phyloP scores from a whole-genome alignment of 1,140 invertebrate genomes.

The Drosophila sturtevanti region DNA sequence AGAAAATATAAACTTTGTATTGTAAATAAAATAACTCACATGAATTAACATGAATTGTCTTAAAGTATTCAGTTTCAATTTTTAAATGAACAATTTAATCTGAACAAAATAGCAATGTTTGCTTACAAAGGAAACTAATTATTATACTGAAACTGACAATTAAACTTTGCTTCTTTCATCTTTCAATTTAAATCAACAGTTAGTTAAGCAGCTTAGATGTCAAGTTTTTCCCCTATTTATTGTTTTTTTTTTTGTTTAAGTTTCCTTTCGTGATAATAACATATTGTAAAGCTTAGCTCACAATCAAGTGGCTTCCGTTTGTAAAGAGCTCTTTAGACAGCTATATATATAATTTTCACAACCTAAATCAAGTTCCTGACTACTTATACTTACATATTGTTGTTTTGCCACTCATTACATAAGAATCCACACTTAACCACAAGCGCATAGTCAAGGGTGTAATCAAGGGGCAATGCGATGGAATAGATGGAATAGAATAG shows the following conservation, averaged over 20 bases:
- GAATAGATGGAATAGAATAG: no score
- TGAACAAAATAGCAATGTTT: no score
- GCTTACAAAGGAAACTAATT: no score
- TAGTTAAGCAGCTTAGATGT: conserved; percentile 1
- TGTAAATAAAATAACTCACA: no score
- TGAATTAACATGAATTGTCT: no score
- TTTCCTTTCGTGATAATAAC: conserved; percentile 12
- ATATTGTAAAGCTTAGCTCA: conserved; percentile 22
- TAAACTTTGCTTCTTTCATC: no score
- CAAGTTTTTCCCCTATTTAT: conserved; percentile 3
- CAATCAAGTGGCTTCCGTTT: conserved; percentile 33
- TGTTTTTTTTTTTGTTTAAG: conserved; percentile 14
- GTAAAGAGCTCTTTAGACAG: conserved; percentile 45
- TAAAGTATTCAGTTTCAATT: no score
- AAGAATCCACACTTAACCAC: conserved; percentile 11
- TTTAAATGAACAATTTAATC: no score
- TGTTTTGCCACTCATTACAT: conserved; percentile 32
- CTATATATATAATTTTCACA: conserved; percentile 6
- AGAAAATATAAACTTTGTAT: no score
- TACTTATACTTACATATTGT: conserved; percentile 30
- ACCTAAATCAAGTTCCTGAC: conserved; percentile 45
- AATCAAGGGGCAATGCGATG: neutral
- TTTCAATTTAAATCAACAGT: neutral
- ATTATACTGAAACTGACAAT: no score
- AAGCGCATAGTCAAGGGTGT: neutral